phyloP scores from a whole-genome alignment of 2,888 invertebrate species.

The Nomada fucata region DNA sequence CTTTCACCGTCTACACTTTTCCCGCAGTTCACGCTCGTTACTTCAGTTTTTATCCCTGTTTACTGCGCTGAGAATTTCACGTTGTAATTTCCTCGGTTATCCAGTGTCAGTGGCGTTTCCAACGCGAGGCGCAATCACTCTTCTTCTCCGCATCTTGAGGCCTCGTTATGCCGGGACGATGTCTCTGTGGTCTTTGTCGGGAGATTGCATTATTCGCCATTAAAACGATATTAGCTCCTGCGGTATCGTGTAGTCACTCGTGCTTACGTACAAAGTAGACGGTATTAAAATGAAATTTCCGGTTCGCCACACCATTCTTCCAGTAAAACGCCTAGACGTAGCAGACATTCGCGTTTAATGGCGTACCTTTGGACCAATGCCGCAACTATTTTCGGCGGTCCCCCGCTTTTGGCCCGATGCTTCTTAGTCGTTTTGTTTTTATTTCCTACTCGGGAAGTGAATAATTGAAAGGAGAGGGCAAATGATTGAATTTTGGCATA shows the following conservation, averaged over 20 bases:
- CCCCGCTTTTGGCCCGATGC: background rate
- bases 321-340: background rate
- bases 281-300: slow-evolving; percentile 40
- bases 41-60: background rate
- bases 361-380: background rate
- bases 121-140: slow-evolving; percentile 16
- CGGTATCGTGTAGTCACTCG: slow-evolving; percentile 23
- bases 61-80: background rate
- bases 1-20: background rate
- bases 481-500: too few species aligned
- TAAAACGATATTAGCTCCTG: slow-evolving; percentile 65
- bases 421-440: too few species aligned
- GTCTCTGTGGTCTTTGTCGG: slow-evolving; percentile 61
- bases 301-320: background rate
- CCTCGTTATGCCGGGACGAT: slow-evolving; percentile 53
- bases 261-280: slow-evolving; percentile 26
- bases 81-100: slow-evolving; percentile 3
- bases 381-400: background rate
- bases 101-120: slow-evolving; percentile 3
- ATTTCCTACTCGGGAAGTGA: too few species aligned
- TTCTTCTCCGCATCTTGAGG: slow-evolving; percentile 42
- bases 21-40: background rate
- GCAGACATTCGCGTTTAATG: background rate
- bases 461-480: too few species aligned
- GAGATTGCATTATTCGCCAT: slow-evolving; percentile 65